Evolutionary conservation across 2,888 invertebrate species (phyloP).

Genomic region (Coelopa pilipes): DNA sequence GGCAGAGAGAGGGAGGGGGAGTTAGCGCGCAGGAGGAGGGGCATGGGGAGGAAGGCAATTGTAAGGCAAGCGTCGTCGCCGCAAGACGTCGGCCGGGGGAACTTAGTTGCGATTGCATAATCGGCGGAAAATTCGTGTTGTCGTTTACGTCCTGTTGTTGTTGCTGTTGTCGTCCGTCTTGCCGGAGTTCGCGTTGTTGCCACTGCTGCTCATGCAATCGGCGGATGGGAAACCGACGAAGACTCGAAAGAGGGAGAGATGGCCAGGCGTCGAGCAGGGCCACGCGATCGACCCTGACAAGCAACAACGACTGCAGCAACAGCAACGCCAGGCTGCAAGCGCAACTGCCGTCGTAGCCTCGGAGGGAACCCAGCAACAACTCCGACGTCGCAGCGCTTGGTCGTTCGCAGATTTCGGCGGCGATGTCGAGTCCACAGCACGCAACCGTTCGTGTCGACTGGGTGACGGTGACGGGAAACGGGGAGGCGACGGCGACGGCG

Average conservation of each 20-base stretch:
- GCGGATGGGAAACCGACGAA: slow-evolving; percentile 22
- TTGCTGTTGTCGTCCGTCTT: background rate
- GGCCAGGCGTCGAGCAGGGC: too few relatives aligned
- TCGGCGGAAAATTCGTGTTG: slow-evolving; percentile 32
- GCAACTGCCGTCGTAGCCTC: background rate
- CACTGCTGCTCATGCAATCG: background rate
- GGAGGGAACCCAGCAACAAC: background rate
- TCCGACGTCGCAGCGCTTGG: too few relatives aligned
- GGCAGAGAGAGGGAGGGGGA: background rate
- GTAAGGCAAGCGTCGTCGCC: slow-evolving; percentile 9
- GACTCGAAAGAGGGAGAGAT: slow-evolving; percentile 1
- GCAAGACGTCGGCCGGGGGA: slow-evolving; percentile 13
- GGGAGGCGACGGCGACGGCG: background rate
- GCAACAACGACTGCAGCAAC: background rate
- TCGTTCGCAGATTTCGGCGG: background rate
- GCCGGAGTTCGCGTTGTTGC: background rate
- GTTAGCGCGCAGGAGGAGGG: too few relatives aligned
- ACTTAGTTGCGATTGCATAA: slow-evolving; percentile 32
- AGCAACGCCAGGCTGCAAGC: background rate
- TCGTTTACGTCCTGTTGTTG: background rate
- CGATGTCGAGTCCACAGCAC: background rate
- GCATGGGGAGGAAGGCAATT: background rate
- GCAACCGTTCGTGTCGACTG: slow-evolving; percentile 5
- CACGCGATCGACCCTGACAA: slow-evolving; percentile 3
- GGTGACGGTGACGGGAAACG: background rate